Evolutionary conservation across 1,140 invertebrate species (phyloP), one percentile per base, ranked within the genome.

Genomic region (Platorchestia sp.): DNA sequence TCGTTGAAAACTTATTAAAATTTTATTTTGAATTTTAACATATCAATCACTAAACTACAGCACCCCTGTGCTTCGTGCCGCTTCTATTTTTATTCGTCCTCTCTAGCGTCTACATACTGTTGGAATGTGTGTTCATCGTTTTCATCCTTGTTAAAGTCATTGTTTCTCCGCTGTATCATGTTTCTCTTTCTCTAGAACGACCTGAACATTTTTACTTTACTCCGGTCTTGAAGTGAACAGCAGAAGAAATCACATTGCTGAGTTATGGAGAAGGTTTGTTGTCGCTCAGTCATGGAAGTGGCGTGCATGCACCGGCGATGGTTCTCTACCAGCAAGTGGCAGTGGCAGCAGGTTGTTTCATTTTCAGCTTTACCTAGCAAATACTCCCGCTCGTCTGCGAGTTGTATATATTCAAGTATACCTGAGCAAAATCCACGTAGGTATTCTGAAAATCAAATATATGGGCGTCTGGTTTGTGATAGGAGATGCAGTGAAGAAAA

Each of bases 261-360:
- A 45, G 91, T n/a, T 40, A 93, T 93, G 91, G 91, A 93, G 45
- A 93, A 45, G 91, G 91, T 93, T 93, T 93, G 91, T 93, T 40
- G 19, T 40, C 36, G 44, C 45, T 47, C 91, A 6, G 44, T 93
- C 41, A 0, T 45, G 36, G 91, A 44, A 3, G 36, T 93, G 45
- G 40, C 40, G 91, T 47, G 91, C 91, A 93, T 47, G 91, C 45
- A 47, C 19, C 91, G 45, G 45, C 43, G 91, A 44, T 45, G 91
- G 91, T 93, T 47, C 44, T 93, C 19, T 44, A 93, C 91, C 91
- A 47, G 22, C 41, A 89, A 44, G 41, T 89, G 87, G 87, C 87
- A 89, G 87, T 89, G 87, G 87, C 87, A 89, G 87, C 87, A 44
- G 27, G 43, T 42, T 42, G 36, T 27, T 89, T 7, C 41, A 89